These are phyloP conservation scores for crab-eating macaque (Macaca fascicularis) DNA, from an alignment of 2,113 vertebrate genomes.

Conservation along the genomic window T2T-MFA8v1.1 NC_088387.1:102081001-102081500, in stretches of 20 bases:
- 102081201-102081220: not conserved
- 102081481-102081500: not conserved
- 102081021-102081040: not conserved
- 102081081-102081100: not conserved
- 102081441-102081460: not conserved
- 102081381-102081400: not conserved
- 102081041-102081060: not conserved
- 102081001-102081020: not conserved
- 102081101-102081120: not conserved
- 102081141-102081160: too few relatives aligned
- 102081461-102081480: not conserved
- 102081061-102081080: not conserved
- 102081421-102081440: not conserved
- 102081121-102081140: not conserved
- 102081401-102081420: not conserved
- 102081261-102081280: not conserved
- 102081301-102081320: not conserved
- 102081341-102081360: not conserved
- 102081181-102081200: not conserved
- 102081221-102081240: not conserved
- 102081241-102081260: not conserved
- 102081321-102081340: not conserved
- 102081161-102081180: not conserved
- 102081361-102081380: not conserved
- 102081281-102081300: not conserved